Conservation (phyloP, 2,113 vertebrate genomes). For the Eptesicus fuscus region DNA sequence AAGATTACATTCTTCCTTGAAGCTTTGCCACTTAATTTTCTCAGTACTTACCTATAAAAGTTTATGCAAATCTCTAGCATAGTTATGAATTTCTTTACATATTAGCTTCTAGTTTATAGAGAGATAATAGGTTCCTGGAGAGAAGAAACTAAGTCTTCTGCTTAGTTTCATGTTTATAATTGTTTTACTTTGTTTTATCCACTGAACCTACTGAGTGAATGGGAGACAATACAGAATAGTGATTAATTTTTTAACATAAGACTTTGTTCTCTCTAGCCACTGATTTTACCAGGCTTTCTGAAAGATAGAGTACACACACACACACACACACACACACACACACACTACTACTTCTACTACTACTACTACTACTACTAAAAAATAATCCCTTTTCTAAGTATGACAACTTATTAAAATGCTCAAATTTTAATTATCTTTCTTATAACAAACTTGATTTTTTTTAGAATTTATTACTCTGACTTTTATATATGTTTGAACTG, state of each 20-base stretch:
- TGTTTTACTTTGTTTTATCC: not conserved
- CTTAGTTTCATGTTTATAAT: not conserved
- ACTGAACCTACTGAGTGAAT: not conserved
- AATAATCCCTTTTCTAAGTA: not conserved
- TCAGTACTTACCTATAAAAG: not conserved
- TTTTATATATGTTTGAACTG: constrained; percentile 85
- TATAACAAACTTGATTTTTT: constrained; percentile 60
- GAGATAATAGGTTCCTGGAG: not conserved
- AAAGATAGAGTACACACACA: not conserved
- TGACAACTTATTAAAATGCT: constrained; percentile 53
- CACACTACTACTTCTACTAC: not conserved
- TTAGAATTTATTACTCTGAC: constrained; percentile 74
- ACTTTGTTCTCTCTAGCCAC: not conserved
- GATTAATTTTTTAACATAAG: constrained; percentile 6
- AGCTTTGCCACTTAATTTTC: not conserved
- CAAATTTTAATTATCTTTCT: constrained; percentile 50
- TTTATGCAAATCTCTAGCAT: not conserved
- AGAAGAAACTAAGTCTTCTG: not conserved
- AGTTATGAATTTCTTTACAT: not conserved
- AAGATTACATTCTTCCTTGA: not conserved
- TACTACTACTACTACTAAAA: not conserved
- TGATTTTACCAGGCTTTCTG: constrained; percentile 19
- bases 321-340: not conserved
- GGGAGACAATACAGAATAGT: not conserved
- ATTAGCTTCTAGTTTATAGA: not conserved